These are phyloP conservation scores for Scolopax rusticola DNA, from an alignment of 2,797 vertebrate species.

Conservation along the genomic window DNA sequence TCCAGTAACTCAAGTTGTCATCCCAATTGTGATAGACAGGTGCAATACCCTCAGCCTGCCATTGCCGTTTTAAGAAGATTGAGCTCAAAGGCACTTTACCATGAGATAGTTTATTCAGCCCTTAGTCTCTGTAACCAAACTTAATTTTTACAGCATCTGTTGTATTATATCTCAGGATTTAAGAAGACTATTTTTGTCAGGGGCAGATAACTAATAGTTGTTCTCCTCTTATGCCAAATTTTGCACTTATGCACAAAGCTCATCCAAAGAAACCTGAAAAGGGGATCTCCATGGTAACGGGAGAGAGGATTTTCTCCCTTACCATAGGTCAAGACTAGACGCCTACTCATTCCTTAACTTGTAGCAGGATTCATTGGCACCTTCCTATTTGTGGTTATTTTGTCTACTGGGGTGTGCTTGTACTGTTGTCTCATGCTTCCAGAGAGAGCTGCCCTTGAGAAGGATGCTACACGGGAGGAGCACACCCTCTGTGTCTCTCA, in stretches of 20 bases:
- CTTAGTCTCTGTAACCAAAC: not conserved
- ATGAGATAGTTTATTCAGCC: not conserved
- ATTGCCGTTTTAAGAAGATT: slow-evolving; percentile 27
- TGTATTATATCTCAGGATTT: not conserved
- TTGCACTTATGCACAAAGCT: slow-evolving; percentile 24
- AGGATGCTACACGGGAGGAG: fast-evolving
- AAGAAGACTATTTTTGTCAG: slow-evolving; percentile 18
- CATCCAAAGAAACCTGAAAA: slow-evolving; percentile 42
- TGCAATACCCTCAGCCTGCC: not conserved
- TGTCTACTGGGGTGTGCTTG: not conserved
- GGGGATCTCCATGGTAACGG: slow-evolving; percentile 55
- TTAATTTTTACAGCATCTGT: not conserved
- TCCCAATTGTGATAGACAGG: not conserved
- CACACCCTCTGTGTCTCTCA: not conserved
- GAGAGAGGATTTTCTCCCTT: slow-evolving; percentile 23
- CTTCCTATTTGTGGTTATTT: not conserved
- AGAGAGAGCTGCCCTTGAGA: not conserved
- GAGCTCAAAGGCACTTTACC: not conserved
- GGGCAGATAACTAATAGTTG: not conserved
- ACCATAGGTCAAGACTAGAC: slow-evolving; percentile 24
- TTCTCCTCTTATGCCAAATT: slow-evolving; percentile 26
- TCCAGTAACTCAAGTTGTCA: not conserved
- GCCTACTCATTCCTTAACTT: slow-evolving; percentile 24
- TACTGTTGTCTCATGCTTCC: not conserved
- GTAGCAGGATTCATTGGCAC: slow-evolving; percentile 7